A percentile compares a stretch with the other conserved stretches of the same genome.
phyloP scores from a whole-genome alignment of 2,113 vertebrate genomes.

The Vulpes lagopus region DNA sequence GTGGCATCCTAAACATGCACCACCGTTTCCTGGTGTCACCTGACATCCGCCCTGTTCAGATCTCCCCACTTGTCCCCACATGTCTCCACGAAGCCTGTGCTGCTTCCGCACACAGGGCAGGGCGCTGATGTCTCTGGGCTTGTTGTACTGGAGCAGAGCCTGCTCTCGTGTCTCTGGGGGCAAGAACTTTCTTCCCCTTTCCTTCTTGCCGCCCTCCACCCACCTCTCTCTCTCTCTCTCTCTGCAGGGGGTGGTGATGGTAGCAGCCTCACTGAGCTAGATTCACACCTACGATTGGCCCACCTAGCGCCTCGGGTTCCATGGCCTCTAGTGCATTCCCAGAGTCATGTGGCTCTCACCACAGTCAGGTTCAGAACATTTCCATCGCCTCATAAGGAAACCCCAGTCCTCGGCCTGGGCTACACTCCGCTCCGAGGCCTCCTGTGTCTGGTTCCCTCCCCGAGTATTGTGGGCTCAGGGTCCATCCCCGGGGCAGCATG shows the following conservation, averaged over 20 bases:
- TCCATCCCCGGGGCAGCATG: rapidly evolving
- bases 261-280: neutral
- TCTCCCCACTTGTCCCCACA: neutral
- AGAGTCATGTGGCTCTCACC: rapidly evolving
- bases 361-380: neutral
- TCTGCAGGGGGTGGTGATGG: neutral
- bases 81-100: neutral
- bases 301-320: rapidly evolving
- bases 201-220: no score
- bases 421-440: neutral
- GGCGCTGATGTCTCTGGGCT: rapidly evolving
- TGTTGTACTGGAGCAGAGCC: rapidly evolving
- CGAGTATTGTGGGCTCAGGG: neutral
- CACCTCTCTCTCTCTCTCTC: neutral
- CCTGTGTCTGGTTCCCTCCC: neutral
- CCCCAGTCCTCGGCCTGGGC: neutral
- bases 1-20: rapidly evolving
- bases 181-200: neutral
- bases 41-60: neutral
- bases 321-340: no score
- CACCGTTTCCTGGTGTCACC: neutral
- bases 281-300: no score
- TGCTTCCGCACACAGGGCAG: rapidly evolving
- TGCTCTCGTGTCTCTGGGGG: no score
- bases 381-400: neutral